A percentile compares a stretch with the other conserved stretches of the same genome.
Evolutionary conservation across 1,140 invertebrate genomes (phyloP).

Genomic region (Ceratitis capitata): DNA sequence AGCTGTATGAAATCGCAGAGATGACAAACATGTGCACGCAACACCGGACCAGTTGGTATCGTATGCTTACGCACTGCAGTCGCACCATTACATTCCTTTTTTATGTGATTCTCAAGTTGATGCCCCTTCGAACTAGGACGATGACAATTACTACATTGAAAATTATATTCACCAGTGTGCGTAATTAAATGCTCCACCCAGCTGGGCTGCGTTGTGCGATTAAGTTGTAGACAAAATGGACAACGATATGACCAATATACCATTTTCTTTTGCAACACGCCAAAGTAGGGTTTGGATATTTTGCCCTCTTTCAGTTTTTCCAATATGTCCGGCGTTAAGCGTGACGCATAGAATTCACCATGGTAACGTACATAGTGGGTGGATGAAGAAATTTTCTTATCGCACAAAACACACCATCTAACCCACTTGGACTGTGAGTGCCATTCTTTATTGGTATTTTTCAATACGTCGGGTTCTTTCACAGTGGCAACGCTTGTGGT

Average conservation of each 20-base stretch:
- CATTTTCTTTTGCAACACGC: neutral
- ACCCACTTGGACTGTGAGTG: conserved; percentile 41
- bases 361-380: conserved; percentile 71
- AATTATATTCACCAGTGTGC: conserved; percentile 74
- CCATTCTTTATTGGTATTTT: conserved; percentile 44
- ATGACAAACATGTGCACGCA: conserved; percentile 67
- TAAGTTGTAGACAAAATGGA: conserved; percentile 49
- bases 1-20: conserved; percentile 73
- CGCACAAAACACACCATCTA: conserved; percentile 67
- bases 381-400: conserved; percentile 66
- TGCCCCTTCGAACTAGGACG: neutral
- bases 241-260: conserved; percentile 44
- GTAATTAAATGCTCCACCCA: conserved; percentile 70
- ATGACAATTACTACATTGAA: conserved; percentile 68
- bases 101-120: neutral
- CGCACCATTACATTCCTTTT: neutral
- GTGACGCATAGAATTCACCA: conserved; percentile 69
- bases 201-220: accelerated
- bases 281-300: conserved; percentile 39
- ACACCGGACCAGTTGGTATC: neutral
- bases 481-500: too few relatives aligned
- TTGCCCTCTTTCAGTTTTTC: conserved; percentile 45
- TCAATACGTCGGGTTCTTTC: neutral
- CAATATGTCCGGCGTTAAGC: conserved; percentile 62
- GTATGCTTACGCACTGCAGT: neutral